These are phyloP conservation scores for Melitaea athalia DNA, from an alignment of 2,888 invertebrate genomes.

Conservation along the genomic window DNA sequence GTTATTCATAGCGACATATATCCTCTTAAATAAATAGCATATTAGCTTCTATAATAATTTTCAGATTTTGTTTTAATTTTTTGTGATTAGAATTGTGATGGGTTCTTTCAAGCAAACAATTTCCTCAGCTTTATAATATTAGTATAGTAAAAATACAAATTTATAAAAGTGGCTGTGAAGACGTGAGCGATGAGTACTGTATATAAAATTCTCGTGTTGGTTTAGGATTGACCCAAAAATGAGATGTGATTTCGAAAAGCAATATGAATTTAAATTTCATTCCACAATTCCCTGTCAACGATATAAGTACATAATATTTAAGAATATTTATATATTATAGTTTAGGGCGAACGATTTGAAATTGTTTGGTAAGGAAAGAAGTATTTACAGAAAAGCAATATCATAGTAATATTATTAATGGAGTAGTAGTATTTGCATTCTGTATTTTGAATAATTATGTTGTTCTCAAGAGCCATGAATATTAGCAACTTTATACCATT, in stretches of 20 bases:
- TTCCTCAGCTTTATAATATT: not conserved
- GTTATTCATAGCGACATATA: too few species aligned
- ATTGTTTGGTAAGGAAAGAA: not conserved
- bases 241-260: conserved; percentile 22
- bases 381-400: not conserved
- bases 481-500: too few species aligned
- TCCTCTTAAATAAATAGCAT: too few species aligned
- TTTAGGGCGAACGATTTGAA: not conserved
- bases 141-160: not conserved
- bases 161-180: not conserved
- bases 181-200: not conserved
- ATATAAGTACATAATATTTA: conserved; percentile 7
- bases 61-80: too few species aligned
- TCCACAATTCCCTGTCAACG: conserved; percentile 11
- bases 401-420: not conserved
- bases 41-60: too few species aligned
- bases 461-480: too few species aligned
- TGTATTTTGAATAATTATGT: too few species aligned
- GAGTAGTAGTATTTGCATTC: not conserved
- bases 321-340: conserved; percentile 13
- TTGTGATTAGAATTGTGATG: too few species aligned
- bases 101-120: too few species aligned
- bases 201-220: conserved; percentile 20
- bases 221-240: conserved; percentile 24
- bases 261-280: conserved; percentile 27